Base-by-base conservation (phyloP, 2,888 invertebrate species). In the Epicampocera succincta region DNA sequence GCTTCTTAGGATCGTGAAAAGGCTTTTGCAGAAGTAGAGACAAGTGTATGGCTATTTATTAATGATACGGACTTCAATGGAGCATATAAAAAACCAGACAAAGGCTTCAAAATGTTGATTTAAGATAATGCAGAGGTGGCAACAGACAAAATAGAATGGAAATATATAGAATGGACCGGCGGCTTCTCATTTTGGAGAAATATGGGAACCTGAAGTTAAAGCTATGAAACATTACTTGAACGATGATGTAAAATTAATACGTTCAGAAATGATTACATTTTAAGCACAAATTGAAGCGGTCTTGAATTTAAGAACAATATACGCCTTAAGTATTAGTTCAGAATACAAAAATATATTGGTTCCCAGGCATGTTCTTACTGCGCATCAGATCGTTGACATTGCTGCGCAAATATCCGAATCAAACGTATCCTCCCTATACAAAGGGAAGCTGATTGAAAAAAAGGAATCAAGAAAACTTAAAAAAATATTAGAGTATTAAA, bases 391-490 rank as follows among this genome's bases (percentile, higher is more conserved):
- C n/a, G n/a, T 21, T 19, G 21, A 21, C 12, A 19, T 48, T 11
- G 48, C 48, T 19, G 19, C 8, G 11, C 48, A 9, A 21, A 5
- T 4, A 19, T 21, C 0, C 19, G 48, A 48, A 21, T 48, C 48
- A 21, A 48, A 12, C 4, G 12, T 48, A 48, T n/a, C n/a, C n/a
- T 48, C 48, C 21, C 21, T 48, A 2, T 19, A 48, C 12, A 48
- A 48, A 48, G 17, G 48, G n/a, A 48, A 48, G 48, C 48, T 48
- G 48, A 48, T 48, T 13, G 19, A 13, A 48, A 48, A 48, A 21
- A 19, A 48, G 4, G 12, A 48, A 19, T 19, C 21, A 19, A 19
- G 19, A 21, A 48, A 19, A 48, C 48, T 48, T 8, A 21, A 48
- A 48, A n/a, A 11, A 21, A 17, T 21, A 2, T 21, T 48, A 48